Evolutionary conservation across 92 coral and sea anemone genomes (phyloP), one percentile per base, ranked within the genome.

Genomic region (Galaxea fascicularis): DNA sequence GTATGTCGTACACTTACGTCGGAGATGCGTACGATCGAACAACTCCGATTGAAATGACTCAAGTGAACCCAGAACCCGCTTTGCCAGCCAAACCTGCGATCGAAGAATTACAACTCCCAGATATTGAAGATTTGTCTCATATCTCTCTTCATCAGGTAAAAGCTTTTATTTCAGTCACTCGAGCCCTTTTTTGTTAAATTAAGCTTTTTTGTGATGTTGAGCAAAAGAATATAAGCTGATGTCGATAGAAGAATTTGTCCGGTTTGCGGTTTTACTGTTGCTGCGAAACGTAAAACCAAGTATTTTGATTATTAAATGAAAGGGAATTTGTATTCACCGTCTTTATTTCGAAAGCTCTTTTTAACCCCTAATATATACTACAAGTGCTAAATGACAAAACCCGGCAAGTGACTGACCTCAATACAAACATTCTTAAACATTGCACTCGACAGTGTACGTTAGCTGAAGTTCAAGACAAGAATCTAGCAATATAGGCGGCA

Each of bases 91-190:
- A 85, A 65, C 78, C 89, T 3, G 17, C 41, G 4, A 0, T 17
- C 13, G 60, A 51, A 3, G 59, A 46, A 53, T 45, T 62, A 13
- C 82, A 81, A 62, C 66, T 66, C 51, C 79, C 83, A 15, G 91
- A 87, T 0, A 64, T 51, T 52, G 82, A 82, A 4, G 91, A 88
- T 51, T 73, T 81, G 21, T 75, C 84, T 27, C 91, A 88, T 56
- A 88, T 88, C 24, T 56, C 88, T 29, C 80, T 88, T 8, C 91
- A 88, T 51, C 91, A 88, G 91, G 91, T 88, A 82, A 76, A 35
- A 0, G 28, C 24, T 27, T 49, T 35, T 35, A 35, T 35, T 66
- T 35, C 18, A 14, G 5, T 26, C 1, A 0, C 76, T 15, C 21
- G 16, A 52, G 53, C 17, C 28, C 52, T 18, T 16, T 16, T 59